phyloP scores from a whole-genome alignment of 2,797 vertebrate genomes.

The Bradypodion ventrale region DNA sequence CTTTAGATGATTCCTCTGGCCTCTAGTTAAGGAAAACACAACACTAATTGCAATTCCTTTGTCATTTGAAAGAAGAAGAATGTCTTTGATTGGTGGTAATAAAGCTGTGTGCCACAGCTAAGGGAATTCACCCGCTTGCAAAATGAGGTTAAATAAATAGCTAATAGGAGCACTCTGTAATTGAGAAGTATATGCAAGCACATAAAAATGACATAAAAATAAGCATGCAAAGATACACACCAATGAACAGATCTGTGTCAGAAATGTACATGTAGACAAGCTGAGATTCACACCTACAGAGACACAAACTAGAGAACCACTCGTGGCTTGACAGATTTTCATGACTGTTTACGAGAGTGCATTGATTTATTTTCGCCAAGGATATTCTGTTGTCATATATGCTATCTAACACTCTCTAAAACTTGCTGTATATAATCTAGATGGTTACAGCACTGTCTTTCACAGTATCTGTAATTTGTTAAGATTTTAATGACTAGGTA shows the following conservation, averaged over 20 bases:
- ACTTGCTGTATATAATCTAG: background rate
- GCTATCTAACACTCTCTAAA: background rate
- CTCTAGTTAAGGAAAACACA: background rate
- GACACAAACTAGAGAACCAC: background rate
- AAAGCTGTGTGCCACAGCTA: constrained; percentile 45
- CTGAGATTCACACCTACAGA: background rate
- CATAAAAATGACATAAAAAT: background rate
- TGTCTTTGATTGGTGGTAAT: constrained; percentile 48
- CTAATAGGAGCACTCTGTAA: constrained; percentile 44
- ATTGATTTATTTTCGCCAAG: background rate
- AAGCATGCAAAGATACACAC: background rate
- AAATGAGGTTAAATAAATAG: constrained; percentile 70
- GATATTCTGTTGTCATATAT: background rate
- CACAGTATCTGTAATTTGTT: background rate
- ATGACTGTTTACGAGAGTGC: background rate
- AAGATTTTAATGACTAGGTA: background rate
- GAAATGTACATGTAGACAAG: background rate
- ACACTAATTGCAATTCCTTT: constrained; percentile 42
- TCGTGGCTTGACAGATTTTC: background rate
- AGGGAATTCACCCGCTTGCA: constrained; percentile 58
- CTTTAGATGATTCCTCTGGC: constrained; percentile 32
- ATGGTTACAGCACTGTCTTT: background rate
- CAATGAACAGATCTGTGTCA: background rate
- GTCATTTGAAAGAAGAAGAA: constrained; percentile 43
- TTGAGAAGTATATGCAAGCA: background rate